phyloP scores from a whole-genome alignment of 2,113 vertebrate species.

The Prunella himalayana region DNA sequence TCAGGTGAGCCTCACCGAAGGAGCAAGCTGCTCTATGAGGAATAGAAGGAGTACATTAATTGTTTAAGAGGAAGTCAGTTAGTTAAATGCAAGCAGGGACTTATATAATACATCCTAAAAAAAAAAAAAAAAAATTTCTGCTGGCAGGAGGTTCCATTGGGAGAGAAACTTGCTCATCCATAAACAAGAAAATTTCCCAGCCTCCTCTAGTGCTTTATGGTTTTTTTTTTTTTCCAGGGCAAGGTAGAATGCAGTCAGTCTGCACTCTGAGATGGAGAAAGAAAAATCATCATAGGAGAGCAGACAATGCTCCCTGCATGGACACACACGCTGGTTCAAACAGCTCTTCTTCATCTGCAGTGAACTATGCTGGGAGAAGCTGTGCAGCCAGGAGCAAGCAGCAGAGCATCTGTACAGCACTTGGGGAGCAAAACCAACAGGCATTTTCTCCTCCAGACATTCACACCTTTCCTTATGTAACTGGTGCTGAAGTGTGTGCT shows the following conservation, averaged over 20 bases:
- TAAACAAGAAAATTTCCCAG: conserved; percentile 48
- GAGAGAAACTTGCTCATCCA: conserved; percentile 59
- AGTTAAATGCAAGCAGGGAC: conserved; percentile 23
- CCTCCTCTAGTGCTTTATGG: conserved; percentile 21
- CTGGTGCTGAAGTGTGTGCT: neutral
- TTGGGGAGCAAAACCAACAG: neutral
- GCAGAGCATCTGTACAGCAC: neutral
- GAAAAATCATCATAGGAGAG: neutral
- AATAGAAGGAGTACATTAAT: neutral
- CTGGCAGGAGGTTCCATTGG: conserved; percentile 47
- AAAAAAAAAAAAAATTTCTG: conserved; percentile 33
- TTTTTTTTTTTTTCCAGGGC: conserved; percentile 2
- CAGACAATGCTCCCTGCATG: neutral
- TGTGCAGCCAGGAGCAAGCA: neutral
- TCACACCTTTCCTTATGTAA: conserved; percentile 33
- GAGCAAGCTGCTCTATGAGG: neutral
- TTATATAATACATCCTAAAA: conserved; percentile 59
- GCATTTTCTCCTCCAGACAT: conserved; percentile 1
- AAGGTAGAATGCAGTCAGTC: neutral
- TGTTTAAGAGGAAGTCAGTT: conserved; percentile 47
- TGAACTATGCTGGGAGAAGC: neutral
- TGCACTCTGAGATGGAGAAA: neutral
- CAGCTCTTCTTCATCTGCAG: neutral
- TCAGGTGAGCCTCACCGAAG: neutral
- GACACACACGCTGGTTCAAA: fast-evolving